Base-by-base conservation (phyloP, 2,797 vertebrate species). In the Peromyscus melanophrys region DNA sequence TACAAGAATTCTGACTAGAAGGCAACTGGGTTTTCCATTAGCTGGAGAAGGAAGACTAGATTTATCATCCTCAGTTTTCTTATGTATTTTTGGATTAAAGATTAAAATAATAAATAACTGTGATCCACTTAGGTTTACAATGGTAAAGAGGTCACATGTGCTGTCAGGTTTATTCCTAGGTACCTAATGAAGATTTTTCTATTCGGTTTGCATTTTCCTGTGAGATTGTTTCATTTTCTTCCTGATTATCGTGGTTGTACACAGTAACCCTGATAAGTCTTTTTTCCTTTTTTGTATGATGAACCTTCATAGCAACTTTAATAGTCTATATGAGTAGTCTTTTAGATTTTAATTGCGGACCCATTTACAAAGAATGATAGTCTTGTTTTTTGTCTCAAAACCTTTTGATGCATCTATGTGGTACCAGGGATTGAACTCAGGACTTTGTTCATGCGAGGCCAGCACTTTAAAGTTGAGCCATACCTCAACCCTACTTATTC, bases 281-380 rank as follows among this genome's bases (percentile, higher is more conserved):
- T 84, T 77, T 34, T n/a, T 8, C 17, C 4, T 61, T 40, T 59
- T 49, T 34, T 75, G 52, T 61, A 11, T 75, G 40, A 83, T 49
- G 40, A 83, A 92, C 55, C 65, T 69, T 83, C 69, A 40, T 43
- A 77, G 67, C 37, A 65, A 80, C 49, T 65, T 90, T 75, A 67
- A 93, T 65, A 43, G n/a, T 73, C 55, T 59, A 89, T 40, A 71
- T 78, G 43, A 40, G 31, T 11, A 27, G 10, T 76, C 31, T 49
- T n/a, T 93, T 57, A 89, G n/a, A 89, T 90, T 52, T 52, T 59
- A 59, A 89, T 34, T 90, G 27, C 69, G 78, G 92, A 84, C 73
- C 27, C 27, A 75, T 71, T 52, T 83, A 9, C 19, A 94, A 86
- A 76, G 88, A 90, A 92, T n/a, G 59, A 29, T 37, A 49, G 61